Evolutionary conservation across 2,888 invertebrate genomes (phyloP), one percentile per base, ranked within the genome.

Genomic region (Ophioninae sp.): DNA sequence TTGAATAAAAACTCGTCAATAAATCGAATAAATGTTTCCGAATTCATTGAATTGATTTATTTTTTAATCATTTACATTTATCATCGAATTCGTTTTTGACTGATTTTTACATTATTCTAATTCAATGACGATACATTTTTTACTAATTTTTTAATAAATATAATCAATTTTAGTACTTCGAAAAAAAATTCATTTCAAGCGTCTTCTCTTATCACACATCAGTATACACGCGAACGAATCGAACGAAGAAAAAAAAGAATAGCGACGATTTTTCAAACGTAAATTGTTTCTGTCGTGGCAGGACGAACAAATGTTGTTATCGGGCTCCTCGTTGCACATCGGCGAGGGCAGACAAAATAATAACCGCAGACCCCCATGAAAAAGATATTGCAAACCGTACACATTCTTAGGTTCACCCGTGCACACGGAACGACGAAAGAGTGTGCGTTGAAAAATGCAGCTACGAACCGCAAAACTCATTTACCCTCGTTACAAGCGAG

Each of bases 381-480:
- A 78, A 85, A 85, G 73, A 84, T 82, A 83, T 79, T 79, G 79
- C 69, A 63, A 13, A 51, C 17, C 51, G 13, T 51, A 51, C 17
- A 51, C 51, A 51, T 51, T 17, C 51, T 51, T 51, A 51, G 17
- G 17, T 51, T 6, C 51, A 13, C 13, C 17, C 10, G 17, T 51
- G 17, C 51, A 51, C 17, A 51, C 51, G 5, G 17, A 51, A 13
- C 17, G 17, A 17, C 17, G 51, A 51, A 17, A 69, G 59, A 65
- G 69, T 78, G 76, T 71, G 61, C 75, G 74, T 80, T 69, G 78
- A 73, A 82, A 85, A 82, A 78, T 84, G 82, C 79, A 72, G 22
- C 59, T 81, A 69, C 65, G 80, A 77, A 85, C 86, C 86, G 82
- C 86, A 86, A 84, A 87, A 87, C 86, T 87, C 86, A 87, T 87